These are phyloP conservation scores for Stictonetta naevosa DNA, from an alignment of 2,113 vertebrate species.

Conservation along the genomic window DNA sequence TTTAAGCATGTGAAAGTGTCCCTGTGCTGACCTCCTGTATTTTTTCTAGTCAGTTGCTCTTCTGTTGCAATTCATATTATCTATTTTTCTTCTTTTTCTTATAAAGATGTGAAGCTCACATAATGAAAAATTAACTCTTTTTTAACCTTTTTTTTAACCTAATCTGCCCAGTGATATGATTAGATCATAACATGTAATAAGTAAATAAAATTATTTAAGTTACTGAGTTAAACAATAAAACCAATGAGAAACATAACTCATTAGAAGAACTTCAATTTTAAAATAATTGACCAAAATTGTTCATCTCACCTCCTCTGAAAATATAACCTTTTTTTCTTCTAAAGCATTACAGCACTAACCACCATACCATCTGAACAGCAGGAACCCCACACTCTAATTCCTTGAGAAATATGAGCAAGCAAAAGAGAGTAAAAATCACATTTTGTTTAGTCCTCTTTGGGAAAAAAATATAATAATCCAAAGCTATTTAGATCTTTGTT, in stretches of 20 bases:
- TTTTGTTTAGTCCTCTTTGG: not conserved
- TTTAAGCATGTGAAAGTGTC: not conserved
- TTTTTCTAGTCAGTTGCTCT: not conserved
- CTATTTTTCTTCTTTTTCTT: not conserved
- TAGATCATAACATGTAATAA: not conserved
- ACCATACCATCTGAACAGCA: not conserved
- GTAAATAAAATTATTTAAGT: not conserved
- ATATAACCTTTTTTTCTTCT: not conserved
- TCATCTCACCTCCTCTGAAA: not conserved
- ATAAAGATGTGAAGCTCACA: not conserved
- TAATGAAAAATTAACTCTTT: not conserved
- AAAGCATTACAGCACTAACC: not conserved
- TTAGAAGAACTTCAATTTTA: not conserved
- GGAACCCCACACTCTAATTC: not conserved
- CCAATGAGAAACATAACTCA: not conserved
- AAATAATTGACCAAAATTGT: not conserved
- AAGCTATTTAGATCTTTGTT: not conserved
- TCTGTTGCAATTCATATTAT: not conserved
- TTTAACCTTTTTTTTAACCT: not conserved
- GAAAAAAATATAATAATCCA: not conserved
- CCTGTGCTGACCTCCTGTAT: conserved; percentile 5
- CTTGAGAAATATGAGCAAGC: not conserved
- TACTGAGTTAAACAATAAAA: not conserved
- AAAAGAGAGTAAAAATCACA: not conserved
- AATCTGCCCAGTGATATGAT: not conserved